phyloP scores from a whole-genome alignment of 2,113 vertebrate genomes.

The Notechis scutatus region DNA sequence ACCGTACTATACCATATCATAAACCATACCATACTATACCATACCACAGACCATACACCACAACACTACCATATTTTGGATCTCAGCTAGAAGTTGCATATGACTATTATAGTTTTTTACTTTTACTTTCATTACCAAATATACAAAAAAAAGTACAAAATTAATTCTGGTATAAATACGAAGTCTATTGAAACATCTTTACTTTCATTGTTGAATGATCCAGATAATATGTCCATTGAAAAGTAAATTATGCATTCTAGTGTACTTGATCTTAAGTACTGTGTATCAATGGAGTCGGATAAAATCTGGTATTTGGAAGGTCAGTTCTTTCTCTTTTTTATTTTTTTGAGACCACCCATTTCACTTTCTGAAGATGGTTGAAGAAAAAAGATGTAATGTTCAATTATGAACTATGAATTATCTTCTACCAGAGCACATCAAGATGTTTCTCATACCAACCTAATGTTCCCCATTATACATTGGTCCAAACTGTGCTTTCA shows the following conservation, averaged over 20 bases:
- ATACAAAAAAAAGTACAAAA: not conserved
- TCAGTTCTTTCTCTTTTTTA: not conserved
- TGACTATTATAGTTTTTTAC: not conserved
- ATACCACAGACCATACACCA: not conserved
- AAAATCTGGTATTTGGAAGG: not conserved
- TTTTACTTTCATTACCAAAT: not conserved
- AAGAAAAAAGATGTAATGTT: not conserved
- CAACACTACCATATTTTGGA: no score
- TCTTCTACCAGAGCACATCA: not conserved
- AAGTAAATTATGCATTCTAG: not conserved
- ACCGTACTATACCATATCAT: not conserved
- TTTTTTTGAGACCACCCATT: not conserved
- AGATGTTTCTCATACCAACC: not conserved
- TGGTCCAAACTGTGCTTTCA: not conserved
- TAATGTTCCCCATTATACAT: not conserved
- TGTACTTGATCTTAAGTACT: not conserved
- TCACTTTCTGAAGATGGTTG: not conserved
- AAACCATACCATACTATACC: no score
- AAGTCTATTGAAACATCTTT: not conserved
- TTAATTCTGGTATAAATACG: not conserved
- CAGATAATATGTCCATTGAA: not conserved
- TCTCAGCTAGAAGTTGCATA: not conserved
- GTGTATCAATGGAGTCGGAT: not conserved
- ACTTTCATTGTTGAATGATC: not conserved
- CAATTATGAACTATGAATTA: not conserved